Evolutionary conservation across 1,140 invertebrate genomes (phyloP).

Genomic region (Ceratosolen fusciceps): DNA sequence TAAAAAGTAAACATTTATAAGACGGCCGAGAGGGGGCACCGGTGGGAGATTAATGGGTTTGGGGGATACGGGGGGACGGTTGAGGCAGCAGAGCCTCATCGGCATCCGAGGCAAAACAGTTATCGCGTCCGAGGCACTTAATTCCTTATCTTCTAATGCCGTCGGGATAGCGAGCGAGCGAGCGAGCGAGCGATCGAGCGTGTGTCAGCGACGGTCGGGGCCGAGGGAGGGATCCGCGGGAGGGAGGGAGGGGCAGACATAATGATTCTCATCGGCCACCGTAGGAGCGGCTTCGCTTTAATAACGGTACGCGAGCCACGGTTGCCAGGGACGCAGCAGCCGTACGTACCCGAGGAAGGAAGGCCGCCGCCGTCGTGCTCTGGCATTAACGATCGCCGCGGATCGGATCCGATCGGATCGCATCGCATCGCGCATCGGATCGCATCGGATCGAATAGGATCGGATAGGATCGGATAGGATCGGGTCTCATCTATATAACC

Average conservation of each 20-base stretch:
- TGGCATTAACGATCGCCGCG: neutral
- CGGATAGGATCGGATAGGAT: too few species aligned
- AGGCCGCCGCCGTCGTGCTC: neutral
- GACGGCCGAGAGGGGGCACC: too few species aligned
- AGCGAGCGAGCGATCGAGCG: too few species aligned
- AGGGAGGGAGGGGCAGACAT: too few species aligned
- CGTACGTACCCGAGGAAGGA: too few species aligned
- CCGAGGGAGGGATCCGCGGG: too few species aligned
- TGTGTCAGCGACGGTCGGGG: too few species aligned
- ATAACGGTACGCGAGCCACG: neutral
- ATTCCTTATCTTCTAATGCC: slow-evolving; percentile 10
- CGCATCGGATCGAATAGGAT: too few species aligned
- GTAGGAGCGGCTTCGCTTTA: neutral
- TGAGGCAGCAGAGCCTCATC: neutral
- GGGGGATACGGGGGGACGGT: neutral
- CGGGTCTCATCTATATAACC: neutral
- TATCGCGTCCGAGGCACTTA: slow-evolving; percentile 1
- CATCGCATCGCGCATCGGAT: too few species aligned
- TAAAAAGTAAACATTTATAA: too few species aligned
- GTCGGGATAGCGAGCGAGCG: too few species aligned
- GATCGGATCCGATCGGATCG: neutral
- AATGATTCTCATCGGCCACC: neutral
- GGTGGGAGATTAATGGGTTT: too few species aligned
- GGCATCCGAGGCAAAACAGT: neutral
- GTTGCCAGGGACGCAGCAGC: neutral